These are phyloP conservation scores for Zygogramma bicolorata DNA, from an alignment of 2,888 invertebrate genomes.

Conservation along the genomic window DNA sequence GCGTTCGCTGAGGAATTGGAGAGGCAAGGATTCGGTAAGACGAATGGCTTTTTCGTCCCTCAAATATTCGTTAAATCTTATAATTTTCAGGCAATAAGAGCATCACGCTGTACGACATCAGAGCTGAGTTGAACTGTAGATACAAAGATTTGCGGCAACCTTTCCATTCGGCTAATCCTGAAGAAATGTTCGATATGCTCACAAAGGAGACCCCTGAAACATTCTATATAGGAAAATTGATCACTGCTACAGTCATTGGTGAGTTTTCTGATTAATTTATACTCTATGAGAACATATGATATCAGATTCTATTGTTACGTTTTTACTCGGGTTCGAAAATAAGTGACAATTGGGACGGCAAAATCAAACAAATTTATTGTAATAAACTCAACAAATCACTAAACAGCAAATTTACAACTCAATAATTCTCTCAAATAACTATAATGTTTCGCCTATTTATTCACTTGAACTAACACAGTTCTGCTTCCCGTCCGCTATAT, in stretches of 20 bases:
- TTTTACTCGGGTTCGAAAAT: no score
- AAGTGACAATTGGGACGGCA: no score
- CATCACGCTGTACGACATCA: constrained; percentile 96
- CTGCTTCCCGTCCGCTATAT: no score
- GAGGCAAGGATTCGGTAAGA: constrained; percentile 80
- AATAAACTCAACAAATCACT: no score
- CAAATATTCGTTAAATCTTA: constrained; percentile 5
- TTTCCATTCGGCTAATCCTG: constrained; percentile 83
- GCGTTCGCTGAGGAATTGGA: constrained; percentile 98
- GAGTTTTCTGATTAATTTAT: no score
- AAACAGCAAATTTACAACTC: no score
- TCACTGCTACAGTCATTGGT: constrained; percentile 78
- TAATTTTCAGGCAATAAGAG: constrained; percentile 77
- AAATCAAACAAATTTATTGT: no score
- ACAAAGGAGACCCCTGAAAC: constrained; percentile 97
- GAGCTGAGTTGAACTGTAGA: constrained; percentile 93
- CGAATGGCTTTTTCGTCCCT: background rate
- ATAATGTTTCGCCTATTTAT: no score
- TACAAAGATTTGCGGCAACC: constrained; percentile 90
- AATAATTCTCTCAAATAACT: no score
- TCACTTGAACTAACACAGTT: no score
- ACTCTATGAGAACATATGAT: no score
- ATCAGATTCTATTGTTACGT: no score
- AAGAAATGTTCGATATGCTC: constrained; percentile 93
- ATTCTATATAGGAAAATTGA: constrained; percentile 90